phyloP scores from a whole-genome alignment of 2,113 vertebrate genomes.

The Hippocampus mohnikei region DNA sequence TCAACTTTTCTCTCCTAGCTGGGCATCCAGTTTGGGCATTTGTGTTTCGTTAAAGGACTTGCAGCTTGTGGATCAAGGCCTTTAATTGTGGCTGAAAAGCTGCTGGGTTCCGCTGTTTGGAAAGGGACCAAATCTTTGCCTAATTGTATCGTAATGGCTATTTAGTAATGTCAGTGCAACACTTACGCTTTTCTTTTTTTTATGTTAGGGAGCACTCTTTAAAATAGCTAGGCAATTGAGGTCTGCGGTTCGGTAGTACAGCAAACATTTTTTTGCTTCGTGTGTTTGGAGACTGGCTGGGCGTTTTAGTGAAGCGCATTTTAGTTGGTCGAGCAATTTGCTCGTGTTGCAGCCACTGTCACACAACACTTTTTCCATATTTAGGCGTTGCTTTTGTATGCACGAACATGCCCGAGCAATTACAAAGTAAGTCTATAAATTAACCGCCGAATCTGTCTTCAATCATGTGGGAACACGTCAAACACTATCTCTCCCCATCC shows the following conservation, averaged over 20 bases:
- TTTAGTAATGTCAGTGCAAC: not conserved
- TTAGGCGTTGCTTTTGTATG: conserved; percentile 48
- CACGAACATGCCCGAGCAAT: conserved; percentile 40
- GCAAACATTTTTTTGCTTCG: not conserved
- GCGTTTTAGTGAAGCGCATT: not conserved
- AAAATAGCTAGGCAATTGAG: not conserved
- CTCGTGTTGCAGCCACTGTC: too few species aligned
- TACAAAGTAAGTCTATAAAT: conserved; percentile 61
- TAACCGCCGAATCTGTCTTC: conserved; percentile 53
- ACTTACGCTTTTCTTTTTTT: not conserved
- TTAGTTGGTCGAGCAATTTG: not conserved
- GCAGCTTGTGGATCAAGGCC: not conserved
- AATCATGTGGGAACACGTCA: conserved; percentile 55
- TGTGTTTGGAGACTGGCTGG: not conserved
- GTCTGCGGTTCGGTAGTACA: not conserved
- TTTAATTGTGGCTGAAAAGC: not conserved
- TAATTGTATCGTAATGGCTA: not conserved
- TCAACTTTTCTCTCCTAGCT: not conserved
- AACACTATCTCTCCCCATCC: conserved; percentile 37
- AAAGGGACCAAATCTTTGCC: not conserved
- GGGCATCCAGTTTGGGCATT: not conserved
- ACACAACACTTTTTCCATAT: not conserved
- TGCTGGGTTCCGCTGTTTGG: not conserved
- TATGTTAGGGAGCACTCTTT: not conserved
- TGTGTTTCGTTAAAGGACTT: not conserved